Percentiles rank a stretch among this genome's conserved stretches.
These are phyloP conservation scores for Galbula dea DNA, from an alignment of 2,113 vertebrate species.

Conservation along the genomic window DNA sequence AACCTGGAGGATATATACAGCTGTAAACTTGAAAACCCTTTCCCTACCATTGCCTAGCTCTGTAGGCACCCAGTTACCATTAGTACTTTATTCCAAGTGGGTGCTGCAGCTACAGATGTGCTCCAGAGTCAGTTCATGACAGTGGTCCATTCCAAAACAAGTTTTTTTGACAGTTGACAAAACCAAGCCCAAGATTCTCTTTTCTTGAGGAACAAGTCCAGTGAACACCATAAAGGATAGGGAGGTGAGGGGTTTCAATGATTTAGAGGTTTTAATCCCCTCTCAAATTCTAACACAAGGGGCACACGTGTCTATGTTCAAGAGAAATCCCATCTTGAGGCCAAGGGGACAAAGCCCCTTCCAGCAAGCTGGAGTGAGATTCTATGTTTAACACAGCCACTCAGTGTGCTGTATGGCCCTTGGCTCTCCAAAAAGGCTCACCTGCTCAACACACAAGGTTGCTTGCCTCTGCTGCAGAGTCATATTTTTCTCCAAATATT, in stretches of 20 bases:
- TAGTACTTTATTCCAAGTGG: rapidly evolving
- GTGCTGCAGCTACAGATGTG: rapidly evolving
- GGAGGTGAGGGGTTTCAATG: not conserved
- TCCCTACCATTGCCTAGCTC: rapidly evolving
- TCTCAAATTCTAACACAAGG: not conserved
- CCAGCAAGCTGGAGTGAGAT: not conserved
- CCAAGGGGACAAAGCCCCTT: not conserved
- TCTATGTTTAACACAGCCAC: not conserved
- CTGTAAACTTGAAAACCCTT: not conserved
- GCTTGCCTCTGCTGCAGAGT: not conserved
- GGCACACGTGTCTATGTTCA: rapidly evolving
- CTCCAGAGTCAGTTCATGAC: not conserved
- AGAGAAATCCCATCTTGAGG: not conserved
- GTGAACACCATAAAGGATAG: not conserved
- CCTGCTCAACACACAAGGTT: rapidly evolving
- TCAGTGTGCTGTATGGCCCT: not conserved
- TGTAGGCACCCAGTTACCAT: not conserved
- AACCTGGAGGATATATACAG: not conserved
- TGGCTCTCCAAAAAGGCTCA: not conserved
- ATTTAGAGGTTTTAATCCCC: not conserved
- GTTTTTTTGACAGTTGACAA: not conserved
- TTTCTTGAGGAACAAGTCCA: not conserved
- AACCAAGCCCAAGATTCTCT: not conserved
- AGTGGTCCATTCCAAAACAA: rapidly evolving
- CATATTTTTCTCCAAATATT: not conserved